Conservation (phyloP, 2,797 vertebrate genomes). For the Epinephelus malabaricus region DNA sequence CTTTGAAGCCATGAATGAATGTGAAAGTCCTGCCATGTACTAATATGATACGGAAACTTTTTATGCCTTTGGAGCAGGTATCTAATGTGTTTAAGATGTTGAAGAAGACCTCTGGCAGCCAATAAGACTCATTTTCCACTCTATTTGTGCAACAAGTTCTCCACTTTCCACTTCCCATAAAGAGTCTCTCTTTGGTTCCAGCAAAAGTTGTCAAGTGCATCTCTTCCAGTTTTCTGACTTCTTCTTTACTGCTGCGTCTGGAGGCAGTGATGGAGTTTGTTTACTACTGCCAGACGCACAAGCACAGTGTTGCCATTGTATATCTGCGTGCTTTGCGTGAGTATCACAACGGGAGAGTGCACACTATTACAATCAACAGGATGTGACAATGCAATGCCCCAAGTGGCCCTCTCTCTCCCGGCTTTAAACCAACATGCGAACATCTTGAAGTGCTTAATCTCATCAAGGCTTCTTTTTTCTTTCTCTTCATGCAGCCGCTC, state of each 20-base stretch:
- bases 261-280: constrained; percentile 59
- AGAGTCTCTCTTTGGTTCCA: constrained; percentile 46
- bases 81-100: constrained; percentile 58
- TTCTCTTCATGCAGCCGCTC: constrained; percentile 70
- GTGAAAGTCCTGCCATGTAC: constrained; percentile 38
- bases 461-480: constrained; percentile 79
- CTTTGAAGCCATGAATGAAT: constrained; percentile 46
- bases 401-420: constrained; percentile 68
- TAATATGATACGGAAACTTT: constrained; percentile 49
- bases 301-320: constrained; percentile 51
- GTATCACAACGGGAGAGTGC: constrained; percentile 24
- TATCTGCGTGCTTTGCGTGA: constrained; percentile 43
- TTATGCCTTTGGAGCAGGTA: constrained; percentile 45
- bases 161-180: constrained; percentile 51
- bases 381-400: constrained; percentile 70
- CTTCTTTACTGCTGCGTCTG: constrained; percentile 27
- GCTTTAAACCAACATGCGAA: constrained; percentile 79
- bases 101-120: constrained; percentile 47
- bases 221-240: constrained; percentile 37
- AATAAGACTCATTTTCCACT: constrained; percentile 43
- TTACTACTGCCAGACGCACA: constrained; percentile 57
- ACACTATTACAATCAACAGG: constrained; percentile 65
- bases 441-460: constrained; percentile 91
- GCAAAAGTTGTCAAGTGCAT: constrained; percentile 45
- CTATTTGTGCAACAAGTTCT: constrained; percentile 47